Percentiles rank a stretch among this genome's conserved stretches.
Conservation (phyloP, 35 echinoderm and acorn worm genomes). For the Strongylocentrotus purpuratus region DNA sequence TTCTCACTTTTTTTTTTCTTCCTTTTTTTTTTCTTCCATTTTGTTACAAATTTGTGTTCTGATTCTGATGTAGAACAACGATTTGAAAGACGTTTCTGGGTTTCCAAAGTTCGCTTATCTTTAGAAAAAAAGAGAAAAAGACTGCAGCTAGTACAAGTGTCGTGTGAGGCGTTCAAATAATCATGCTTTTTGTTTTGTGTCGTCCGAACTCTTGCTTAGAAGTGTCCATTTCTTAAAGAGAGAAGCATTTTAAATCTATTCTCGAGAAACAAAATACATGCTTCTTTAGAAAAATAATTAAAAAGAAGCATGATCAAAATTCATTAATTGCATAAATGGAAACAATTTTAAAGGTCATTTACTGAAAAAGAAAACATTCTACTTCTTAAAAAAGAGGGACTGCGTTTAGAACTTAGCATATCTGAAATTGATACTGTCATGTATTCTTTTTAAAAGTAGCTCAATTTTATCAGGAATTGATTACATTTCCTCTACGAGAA, state of each 20-base stretch:
- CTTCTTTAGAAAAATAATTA: neutral
- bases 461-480: neutral
- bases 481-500: no score
- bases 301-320: neutral
- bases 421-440: neutral
- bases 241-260: neutral
- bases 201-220: neutral
- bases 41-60: neutral
- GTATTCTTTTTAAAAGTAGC: neutral
- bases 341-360: neutral
- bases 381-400: neutral
- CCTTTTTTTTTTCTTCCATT: neutral
- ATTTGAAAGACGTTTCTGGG: conserved; percentile 11
- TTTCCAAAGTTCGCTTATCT: conserved; percentile 20
- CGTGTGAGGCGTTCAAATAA: neutral
- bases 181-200: neutral
- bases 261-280: neutral
- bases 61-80: neutral
- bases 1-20: neutral
- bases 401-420: neutral
- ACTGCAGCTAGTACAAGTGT: neutral
- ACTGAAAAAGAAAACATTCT: neutral
- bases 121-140: neutral
- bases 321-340: neutral
- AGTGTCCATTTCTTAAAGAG: neutral